Evolutionary conservation across 2,113 vertebrate species (phyloP).

Genomic region (Cyphomyrus plagiostoma): DNA sequence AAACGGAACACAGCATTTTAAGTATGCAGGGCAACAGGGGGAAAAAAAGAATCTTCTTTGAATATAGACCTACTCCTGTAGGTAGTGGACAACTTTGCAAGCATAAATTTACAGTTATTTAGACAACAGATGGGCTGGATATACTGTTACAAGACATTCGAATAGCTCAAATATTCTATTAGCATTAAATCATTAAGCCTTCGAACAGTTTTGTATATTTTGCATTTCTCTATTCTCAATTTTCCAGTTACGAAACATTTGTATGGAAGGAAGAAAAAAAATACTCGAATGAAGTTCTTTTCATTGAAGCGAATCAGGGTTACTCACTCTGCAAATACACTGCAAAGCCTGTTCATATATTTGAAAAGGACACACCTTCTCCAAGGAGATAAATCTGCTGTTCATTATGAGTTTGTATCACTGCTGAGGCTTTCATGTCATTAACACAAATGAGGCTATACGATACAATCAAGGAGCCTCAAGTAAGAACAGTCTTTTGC

Average conservation of each 20-base stretch:
- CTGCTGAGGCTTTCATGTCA: not conserved
- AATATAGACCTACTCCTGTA: not conserved
- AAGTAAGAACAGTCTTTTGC: not conserved
- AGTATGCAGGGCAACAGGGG: not conserved
- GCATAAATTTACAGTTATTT: not conserved
- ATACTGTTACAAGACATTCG: not conserved
- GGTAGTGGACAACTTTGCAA: not conserved
- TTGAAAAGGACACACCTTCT: slow-evolving; percentile 2
- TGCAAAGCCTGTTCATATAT: slow-evolving; percentile 1
- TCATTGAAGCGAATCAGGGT: not conserved
- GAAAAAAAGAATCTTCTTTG: not conserved
- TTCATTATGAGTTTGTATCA: not conserved
- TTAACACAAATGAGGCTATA: not conserved
- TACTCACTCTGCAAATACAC: not conserved
- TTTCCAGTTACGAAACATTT: not conserved
- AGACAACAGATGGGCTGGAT: not conserved
- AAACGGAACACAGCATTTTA: not conserved
- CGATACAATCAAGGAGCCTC: not conserved
- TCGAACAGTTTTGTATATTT: not conserved
- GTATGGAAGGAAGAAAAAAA: not conserved
- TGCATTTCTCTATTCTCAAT: not conserved
- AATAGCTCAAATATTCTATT: not conserved
- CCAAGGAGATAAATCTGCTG: not conserved
- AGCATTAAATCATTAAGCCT: not conserved
- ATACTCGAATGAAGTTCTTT: not conserved